Evolutionary conservation across 2,888 invertebrate genomes (phyloP), one percentile per base, ranked within the genome.

Genomic region (Lasioglossum figueresi): DNA sequence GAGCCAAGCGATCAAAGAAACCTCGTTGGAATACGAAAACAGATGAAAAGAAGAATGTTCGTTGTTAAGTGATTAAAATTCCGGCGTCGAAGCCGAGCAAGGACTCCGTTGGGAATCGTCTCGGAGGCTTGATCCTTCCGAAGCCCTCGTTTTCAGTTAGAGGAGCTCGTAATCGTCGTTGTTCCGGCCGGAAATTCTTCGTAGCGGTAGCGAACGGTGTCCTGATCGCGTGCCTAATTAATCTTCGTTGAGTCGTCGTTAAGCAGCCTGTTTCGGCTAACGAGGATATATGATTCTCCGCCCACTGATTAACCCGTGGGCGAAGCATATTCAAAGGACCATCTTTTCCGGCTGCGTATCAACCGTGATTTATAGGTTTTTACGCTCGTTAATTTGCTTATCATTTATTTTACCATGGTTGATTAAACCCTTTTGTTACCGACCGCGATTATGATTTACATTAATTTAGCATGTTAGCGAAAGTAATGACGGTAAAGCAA

Each of bases 11-110:
- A 56, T 71, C 43, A 70, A 52, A 56, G 78, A 23, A 34, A 40
- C 16, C 34, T 14, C 10, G 52, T 31, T 19, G 23, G 78, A 71
- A 78, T 78, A 71, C 78, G 56, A 56, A 56, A 71, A 37, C 71
- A 56, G 56, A 27, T 16, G n/a, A 6, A 56, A 43, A 56, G 78
- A 71, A 71, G 56, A 14, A 78, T 56, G 37, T 78, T 56, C 31
- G 31, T 68, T 40, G 78, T 71, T 71, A 71, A 78, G 78, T 70
- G 71, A 71, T 78, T 78, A 78, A 78, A 78, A 78, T 78, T 71
- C 78, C 56, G 37, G 4, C 27, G 56, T 14, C 23, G 43, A 14
- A 43, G 8, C 31, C 40, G 68, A 34, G 66, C 34, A 27, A 78
- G 31, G 40, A 31, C 68, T 56, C 78, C 78, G 27, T 8, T 1